Evolutionary conservation across 2,797 vertebrate species (phyloP), one percentile per base, ranked within the genome.

Genomic region (Adelosebastes latens): DNA sequence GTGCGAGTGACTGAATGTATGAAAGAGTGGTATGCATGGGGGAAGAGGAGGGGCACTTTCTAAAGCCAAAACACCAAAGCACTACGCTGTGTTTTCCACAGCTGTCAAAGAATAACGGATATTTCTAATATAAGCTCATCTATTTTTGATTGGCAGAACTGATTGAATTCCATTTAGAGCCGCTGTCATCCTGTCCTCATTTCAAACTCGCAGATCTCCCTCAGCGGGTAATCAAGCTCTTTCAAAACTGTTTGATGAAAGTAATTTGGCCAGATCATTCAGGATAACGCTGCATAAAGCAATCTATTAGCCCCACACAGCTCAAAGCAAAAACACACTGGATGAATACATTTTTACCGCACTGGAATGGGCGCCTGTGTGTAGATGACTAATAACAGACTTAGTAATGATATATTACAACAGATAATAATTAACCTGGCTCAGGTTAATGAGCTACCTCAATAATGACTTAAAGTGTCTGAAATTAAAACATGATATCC

Each of bases 211-310:
- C 77, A 83, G 31, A 77, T 90, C 81, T 90, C 82, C 81, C 84
- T 82, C 72, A 22, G 85, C 9, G 71, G 72, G 79, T 85, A 90
- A 90, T 93, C 85, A 84, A 64, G 77, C 76, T 65, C 83, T 87
- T 80, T 87, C 88, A 79, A 89, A 89, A 84, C 67, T 62, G 75
- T 82, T 87, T 90, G 89, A 91, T 89, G 93, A 92, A 87, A 84
- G 79, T 88, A 86, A 90, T 89, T 89, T 92, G 89, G 78, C 74
- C 80, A 59, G 82, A 92, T 92, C 84, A 84, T 81, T 86, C 75
- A 86, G 72, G 87, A 88, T 88, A 88, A 79, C 27, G 42, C 11
- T 65, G 71, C 80, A 81, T 76, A 79, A 88, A 82, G 62, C 77
- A 77, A 81, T 89, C 74, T 76, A 90, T 90, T 84, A 91, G 66